A percentile compares a stretch with the other conserved stretches of the same genome.
Conservation (phyloP, 2,888 invertebrate genomes). For the Ormyrus rosae region DNA sequence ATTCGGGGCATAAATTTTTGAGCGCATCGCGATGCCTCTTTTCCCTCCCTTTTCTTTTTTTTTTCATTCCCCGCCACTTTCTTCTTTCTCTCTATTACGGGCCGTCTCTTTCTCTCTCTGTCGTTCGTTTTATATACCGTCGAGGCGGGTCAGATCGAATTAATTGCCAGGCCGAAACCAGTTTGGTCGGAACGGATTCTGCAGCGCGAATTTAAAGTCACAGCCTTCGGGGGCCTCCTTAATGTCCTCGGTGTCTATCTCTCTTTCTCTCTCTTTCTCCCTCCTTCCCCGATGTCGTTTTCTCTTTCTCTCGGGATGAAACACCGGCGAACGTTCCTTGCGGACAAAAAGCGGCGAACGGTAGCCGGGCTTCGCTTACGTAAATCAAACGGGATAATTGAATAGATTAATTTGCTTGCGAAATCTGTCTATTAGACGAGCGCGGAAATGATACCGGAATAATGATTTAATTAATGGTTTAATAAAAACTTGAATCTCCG, state of each 20-base stretch:
- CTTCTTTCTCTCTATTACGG: background rate
- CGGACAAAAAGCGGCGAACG: conserved; percentile 48
- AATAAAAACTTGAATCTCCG: too few species aligned
- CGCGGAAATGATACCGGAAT: too few species aligned
- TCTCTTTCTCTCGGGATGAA: conserved; percentile 7
- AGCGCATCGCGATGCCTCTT: too few species aligned
- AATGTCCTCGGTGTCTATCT: background rate
- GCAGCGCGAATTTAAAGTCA: conserved; percentile 48
- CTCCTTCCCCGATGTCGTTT: background rate
- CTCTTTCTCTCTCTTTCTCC: background rate
- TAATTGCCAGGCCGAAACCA: conserved; percentile 67
- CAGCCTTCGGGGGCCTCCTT: conserved; percentile 30
- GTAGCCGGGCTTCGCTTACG: conserved; percentile 43
- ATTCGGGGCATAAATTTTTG: too few species aligned
- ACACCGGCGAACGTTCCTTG: background rate
- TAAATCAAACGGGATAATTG: conserved; percentile 42
- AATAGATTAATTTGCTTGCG: conserved; percentile 2
- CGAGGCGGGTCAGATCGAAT: conserved; percentile 60
- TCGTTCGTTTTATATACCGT: background rate
- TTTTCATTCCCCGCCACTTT: background rate
- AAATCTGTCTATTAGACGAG: background rate
- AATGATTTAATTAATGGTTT: too few species aligned
- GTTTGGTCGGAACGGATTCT: conserved; percentile 61
- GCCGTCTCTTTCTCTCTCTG: background rate
- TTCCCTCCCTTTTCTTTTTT: too few species aligned